These are phyloP conservation scores for Orientallactaga sibirica DNA, from an alignment of 2,797 vertebrate genomes.

Conservation along the genomic window DNA sequence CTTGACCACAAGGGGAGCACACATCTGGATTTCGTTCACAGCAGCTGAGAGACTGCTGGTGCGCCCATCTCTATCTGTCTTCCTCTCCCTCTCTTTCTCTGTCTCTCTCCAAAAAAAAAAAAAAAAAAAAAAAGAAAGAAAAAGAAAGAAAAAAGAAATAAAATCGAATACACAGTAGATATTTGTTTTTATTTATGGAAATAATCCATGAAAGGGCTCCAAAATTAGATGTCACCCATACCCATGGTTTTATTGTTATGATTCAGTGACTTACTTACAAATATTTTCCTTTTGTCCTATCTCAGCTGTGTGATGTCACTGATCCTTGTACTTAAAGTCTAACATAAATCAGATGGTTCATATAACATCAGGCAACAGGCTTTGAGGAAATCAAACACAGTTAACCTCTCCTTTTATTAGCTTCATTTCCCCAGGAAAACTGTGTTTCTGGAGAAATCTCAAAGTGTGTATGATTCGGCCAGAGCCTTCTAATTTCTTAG, in stretches of 20 bases:
- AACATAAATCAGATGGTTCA: slow-evolving; percentile 60
- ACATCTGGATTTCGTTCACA: too few species aligned
- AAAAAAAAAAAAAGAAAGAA: background rate
- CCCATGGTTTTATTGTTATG: background rate
- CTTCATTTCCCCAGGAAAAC: slow-evolving; percentile 74
- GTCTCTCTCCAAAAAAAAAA: too few species aligned
- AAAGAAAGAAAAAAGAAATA: background rate
- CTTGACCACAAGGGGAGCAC: too few species aligned
- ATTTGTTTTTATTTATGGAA: slow-evolving; percentile 17
- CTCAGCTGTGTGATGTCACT: background rate
- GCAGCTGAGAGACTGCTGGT: too few species aligned
- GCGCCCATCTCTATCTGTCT: too few species aligned
- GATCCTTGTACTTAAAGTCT: slow-evolving; percentile 4
- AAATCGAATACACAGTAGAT: background rate
- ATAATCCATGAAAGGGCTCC: background rate
- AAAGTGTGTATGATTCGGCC: slow-evolving; percentile 51
- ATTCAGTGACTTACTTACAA: slow-evolving; percentile 11
- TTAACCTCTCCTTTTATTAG: slow-evolving; percentile 66
- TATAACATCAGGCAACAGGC: slow-evolving; percentile 43
- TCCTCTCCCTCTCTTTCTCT: too few species aligned
- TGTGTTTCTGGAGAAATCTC: slow-evolving; percentile 68
- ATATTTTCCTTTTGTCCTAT: background rate
- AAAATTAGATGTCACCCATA: background rate
- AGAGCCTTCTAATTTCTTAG: slow-evolving; percentile 74
- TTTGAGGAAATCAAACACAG: slow-evolving; percentile 74